Conservation (phyloP, 2,797 vertebrate species). For the Malacoctenus gilli region DNA sequence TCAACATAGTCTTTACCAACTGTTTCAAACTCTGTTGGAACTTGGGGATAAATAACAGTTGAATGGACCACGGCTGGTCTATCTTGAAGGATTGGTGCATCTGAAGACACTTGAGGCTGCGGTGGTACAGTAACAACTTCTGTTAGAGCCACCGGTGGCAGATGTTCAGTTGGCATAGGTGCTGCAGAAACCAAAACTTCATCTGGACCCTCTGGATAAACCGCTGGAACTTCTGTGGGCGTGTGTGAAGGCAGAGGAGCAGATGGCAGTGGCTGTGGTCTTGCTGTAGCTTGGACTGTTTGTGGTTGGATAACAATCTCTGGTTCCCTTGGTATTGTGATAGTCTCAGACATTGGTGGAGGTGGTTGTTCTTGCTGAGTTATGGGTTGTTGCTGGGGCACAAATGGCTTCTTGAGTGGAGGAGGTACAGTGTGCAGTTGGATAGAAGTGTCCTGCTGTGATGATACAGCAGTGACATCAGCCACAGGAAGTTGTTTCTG, state of each 20-base stretch:
- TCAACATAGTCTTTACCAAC: conserved; percentile 33
- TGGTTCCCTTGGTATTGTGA: conserved; percentile 42
- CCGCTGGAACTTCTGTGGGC: conserved; percentile 15
- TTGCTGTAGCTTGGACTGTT: conserved; percentile 39
- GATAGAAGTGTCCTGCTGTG: conserved; percentile 48
- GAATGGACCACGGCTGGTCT: conserved; percentile 13
- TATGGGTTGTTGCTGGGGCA: conserved; percentile 51
- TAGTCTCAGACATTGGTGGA: conserved; percentile 42
- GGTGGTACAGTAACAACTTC: conserved; percentile 31
- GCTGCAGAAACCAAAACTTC: conserved; percentile 31
- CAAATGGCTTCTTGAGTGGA: conserved; percentile 74
- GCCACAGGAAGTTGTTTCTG: conserved; percentile 27
- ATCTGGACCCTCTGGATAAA: conserved; percentile 21
- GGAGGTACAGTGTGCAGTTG: conserved; percentile 59
- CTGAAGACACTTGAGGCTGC: conserved; percentile 29
- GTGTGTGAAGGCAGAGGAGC: conserved; percentile 30
- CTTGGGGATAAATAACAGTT: conserved; percentile 22
- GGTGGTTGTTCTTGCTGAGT: conserved; percentile 37
- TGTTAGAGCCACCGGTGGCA: conserved; percentile 42
- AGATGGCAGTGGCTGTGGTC: conserved; percentile 19
- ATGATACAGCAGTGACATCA: conserved; percentile 43
- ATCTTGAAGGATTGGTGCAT: conserved; percentile 29
- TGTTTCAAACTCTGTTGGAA: conserved; percentile 41
- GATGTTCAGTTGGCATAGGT: conserved; percentile 27
- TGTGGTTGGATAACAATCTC: conserved; percentile 43